phyloP scores from a whole-genome alignment of 1,140 invertebrate genomes.

The Andrena cerasifolii region DNA sequence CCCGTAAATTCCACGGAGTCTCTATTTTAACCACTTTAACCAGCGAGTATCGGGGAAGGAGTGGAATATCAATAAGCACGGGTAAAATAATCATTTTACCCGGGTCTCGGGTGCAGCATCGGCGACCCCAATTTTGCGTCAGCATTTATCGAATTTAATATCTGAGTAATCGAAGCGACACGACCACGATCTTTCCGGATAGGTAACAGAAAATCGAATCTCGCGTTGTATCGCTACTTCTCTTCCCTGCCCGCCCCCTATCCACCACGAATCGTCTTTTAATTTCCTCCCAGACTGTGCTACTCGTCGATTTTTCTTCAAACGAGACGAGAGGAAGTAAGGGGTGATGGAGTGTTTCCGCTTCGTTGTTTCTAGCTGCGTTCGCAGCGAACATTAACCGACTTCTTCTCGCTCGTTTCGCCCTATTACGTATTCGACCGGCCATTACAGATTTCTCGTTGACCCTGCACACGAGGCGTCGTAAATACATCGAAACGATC shows the following conservation, averaged over 20 bases:
- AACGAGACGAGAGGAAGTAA: background rate
- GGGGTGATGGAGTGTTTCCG: background rate
- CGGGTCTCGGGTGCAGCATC: background rate
- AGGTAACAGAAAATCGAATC: constrained; percentile 24
- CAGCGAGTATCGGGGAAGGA: too few relatives aligned
- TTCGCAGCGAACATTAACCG: background rate
- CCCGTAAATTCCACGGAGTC: too few relatives aligned
- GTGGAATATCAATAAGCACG: background rate
- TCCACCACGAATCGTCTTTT: constrained; percentile 4
- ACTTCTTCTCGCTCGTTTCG: constrained; percentile 1
- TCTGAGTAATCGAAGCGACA: background rate
- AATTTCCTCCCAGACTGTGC: constrained; percentile 7
- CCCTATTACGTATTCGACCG: constrained; percentile 2
- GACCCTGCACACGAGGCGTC: constrained; percentile 5
- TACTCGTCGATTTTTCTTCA: background rate
- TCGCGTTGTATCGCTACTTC: background rate
- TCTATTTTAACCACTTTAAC: too few relatives aligned
- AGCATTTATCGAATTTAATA: constrained; percentile 20
- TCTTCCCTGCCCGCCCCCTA: background rate
- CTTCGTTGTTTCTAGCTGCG: background rate
- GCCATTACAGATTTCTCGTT: constrained; percentile 26
- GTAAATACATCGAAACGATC: constrained; percentile 17
- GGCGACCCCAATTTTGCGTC: background rate
- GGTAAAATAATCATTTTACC: background rate
- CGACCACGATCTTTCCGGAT: background rate